Conservation (phyloP, 2,797 vertebrate species). For the Phoxinus dragarum region DNA sequence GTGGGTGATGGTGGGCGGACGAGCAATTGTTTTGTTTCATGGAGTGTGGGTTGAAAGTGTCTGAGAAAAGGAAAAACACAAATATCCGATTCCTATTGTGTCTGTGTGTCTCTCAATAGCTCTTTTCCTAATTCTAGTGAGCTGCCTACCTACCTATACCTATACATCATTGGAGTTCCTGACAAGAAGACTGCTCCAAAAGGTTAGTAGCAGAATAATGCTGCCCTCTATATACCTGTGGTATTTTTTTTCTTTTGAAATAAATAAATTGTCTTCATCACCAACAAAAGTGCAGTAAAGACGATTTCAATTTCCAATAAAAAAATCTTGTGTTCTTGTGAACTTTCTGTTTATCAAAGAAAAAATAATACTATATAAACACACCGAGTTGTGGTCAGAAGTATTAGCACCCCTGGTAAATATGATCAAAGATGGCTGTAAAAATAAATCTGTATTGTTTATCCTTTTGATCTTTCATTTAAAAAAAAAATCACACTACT, state of each 20-base stretch:
- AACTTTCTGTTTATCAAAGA: no score
- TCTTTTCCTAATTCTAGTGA: neutral
- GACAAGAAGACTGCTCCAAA: neutral
- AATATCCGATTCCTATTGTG: constrained; percentile 47
- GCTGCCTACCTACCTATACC: neutral
- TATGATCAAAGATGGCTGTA: no score
- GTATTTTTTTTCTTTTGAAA: neutral
- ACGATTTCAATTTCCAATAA: no score
- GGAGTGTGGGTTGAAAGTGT: constrained; percentile 80
- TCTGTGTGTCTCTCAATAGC: constrained; percentile 26
- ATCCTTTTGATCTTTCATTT: no score
- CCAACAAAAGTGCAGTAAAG: neutral
- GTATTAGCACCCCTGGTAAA: no score
- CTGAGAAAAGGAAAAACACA: constrained; percentile 70
- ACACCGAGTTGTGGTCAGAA: no score
- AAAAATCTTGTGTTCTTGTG: no score
- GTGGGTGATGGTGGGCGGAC: constrained; percentile 71
- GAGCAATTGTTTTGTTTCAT: constrained; percentile 78
- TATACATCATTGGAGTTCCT: neutral
- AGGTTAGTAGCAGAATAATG: neutral
- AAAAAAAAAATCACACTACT: no score
- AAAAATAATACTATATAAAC: no score
- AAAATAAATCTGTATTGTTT: no score
- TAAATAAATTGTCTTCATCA: neutral
- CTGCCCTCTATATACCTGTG: neutral